phyloP scores from a whole-genome alignment of 2,797 vertebrate species.

The Fringilla coelebs region DNA sequence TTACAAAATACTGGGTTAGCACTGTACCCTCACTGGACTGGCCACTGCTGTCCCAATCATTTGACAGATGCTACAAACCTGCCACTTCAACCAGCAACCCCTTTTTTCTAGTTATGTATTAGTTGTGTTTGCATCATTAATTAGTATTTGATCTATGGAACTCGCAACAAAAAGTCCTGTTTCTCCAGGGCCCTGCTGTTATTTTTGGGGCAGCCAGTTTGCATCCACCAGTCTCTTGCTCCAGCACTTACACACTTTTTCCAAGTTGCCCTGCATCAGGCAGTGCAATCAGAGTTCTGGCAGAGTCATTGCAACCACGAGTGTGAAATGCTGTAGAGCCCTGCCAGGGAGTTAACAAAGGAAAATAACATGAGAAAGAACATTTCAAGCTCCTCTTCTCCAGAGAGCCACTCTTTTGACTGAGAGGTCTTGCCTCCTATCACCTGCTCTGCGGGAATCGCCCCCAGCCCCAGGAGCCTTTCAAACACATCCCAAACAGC shows the following conservation, averaged over 20 bases:
- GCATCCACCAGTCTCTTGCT: not conserved
- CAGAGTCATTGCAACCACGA: not conserved
- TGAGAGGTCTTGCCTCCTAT: not conserved
- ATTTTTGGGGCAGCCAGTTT: not conserved
- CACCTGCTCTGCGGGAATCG: not conserved
- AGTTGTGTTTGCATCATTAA: not conserved
- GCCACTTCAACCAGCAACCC: not conserved
- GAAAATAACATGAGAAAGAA: not conserved
- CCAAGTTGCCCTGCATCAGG: not conserved
- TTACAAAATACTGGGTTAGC: not conserved
- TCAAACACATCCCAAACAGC: not conserved
- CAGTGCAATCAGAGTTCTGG: accelerated
- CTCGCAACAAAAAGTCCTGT: not conserved
- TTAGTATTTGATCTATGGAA: not conserved
- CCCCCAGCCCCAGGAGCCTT: not conserved
- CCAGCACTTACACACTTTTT: accelerated
- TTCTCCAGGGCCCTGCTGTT: not conserved
- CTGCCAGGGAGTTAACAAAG: not conserved
- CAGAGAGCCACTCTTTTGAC: not conserved
- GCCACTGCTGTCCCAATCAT: accelerated
- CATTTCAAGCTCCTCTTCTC: not conserved
- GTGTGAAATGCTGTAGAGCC: not conserved
- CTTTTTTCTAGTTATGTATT: not conserved
- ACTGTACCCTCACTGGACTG: not conserved
- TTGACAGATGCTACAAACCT: not conserved